Evolutionary conservation across 2,888 invertebrate species (phyloP).

Genomic region (Drosophila infuscata): DNA sequence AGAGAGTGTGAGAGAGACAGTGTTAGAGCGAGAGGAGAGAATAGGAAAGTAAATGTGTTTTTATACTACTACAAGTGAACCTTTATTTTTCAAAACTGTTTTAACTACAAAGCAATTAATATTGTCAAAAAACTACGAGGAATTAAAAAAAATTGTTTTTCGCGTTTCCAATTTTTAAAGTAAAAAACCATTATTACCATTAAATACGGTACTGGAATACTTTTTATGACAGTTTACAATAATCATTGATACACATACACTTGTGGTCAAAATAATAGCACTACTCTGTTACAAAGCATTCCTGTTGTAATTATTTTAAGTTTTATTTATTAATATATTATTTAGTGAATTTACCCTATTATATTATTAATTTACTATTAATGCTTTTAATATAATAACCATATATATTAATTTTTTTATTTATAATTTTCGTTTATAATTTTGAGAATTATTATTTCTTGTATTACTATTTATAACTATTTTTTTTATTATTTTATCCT

Average conservation of each 20-base stretch:
- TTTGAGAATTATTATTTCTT: no score
- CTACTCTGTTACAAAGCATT: background rate
- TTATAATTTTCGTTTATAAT: no score
- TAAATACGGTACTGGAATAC: background rate
- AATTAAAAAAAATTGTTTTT: no score
- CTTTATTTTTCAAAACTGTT: conserved; percentile 1
- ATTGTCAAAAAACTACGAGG: background rate
- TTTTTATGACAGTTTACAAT: background rate
- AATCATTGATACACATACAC: background rate
- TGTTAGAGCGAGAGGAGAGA: conserved; percentile 7
- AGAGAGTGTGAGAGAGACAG: conserved; percentile 10
- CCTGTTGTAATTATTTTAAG: background rate
- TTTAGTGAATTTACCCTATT: no score
- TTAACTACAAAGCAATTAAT: background rate
- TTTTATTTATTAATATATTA: background rate
- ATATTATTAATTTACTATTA: no score
- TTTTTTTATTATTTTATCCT: no score
- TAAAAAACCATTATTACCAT: no score
- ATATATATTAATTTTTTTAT: no score
- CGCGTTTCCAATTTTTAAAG: no score
- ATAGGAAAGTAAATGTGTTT: conserved; percentile 15
- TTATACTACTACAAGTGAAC: conserved; percentile 18
- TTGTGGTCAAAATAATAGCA: background rate
- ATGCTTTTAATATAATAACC: no score
- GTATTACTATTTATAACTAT: no score